Conservation (phyloP, 2,888 invertebrate species). For the Meiosimyza platycephala region DNA sequence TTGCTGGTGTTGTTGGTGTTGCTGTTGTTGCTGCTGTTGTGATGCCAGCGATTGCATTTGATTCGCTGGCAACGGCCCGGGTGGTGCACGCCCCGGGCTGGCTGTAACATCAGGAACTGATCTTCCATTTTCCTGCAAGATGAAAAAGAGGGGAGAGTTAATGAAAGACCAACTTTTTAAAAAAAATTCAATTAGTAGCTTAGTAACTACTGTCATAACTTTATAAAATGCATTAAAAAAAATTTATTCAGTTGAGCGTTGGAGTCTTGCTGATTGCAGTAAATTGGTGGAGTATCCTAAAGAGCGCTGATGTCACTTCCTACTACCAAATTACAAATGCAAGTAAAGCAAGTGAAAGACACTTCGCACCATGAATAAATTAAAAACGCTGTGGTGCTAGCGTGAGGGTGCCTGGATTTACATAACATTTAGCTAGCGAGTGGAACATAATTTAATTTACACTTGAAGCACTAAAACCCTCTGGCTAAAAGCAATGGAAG, state of each 20-base stretch:
- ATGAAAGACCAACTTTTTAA: neutral
- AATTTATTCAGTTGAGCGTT: neutral
- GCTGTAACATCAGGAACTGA: slow-evolving; percentile 92
- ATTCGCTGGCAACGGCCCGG: slow-evolving; percentile 73
- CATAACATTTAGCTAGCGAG: slow-evolving; percentile 1
- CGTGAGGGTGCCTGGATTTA: neutral
- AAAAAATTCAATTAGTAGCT: slow-evolving; percentile 25
- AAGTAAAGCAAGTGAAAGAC: slow-evolving; percentile 17
- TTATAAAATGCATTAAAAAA: slow-evolving; percentile 9
- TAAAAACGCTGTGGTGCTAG: neutral
- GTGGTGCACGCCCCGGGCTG: slow-evolving; percentile 85
- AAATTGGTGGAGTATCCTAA: neutral
- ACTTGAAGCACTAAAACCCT: too few relatives aligned
- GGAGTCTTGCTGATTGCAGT: neutral
- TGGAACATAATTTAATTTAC: neutral
- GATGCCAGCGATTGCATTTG: slow-evolving; percentile 69
- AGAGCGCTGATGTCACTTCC: too few relatives aligned
- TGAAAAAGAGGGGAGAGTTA: slow-evolving; percentile 1
- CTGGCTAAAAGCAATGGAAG: too few relatives aligned
- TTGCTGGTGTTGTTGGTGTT: slow-evolving; percentile 49
- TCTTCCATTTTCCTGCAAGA: slow-evolving; percentile 85
- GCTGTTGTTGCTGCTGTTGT: slow-evolving; percentile 59
- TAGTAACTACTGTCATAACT: neutral
- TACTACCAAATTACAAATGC: slow-evolving; percentile 13
- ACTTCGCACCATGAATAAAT: slow-evolving; percentile 26